Percentiles rank a stretch among this genome's conserved stretches.
phyloP scores from a whole-genome alignment of 2,113 vertebrate species.

The Silurus meridionalis region DNA sequence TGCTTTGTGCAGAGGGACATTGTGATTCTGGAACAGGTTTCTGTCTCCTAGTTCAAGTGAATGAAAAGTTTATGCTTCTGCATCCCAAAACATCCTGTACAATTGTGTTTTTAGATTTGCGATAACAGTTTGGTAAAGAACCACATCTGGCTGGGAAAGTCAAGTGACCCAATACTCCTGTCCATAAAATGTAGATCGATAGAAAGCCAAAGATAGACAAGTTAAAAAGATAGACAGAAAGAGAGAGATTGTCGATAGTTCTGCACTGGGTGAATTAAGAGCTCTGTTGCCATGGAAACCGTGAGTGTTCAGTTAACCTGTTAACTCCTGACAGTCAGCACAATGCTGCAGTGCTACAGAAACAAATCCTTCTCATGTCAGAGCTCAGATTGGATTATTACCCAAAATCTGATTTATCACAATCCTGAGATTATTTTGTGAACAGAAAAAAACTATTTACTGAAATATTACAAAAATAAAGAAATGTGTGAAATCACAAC shows the following conservation, averaged over 20 bases:
- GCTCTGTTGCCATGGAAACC: slow-evolving; percentile 53
- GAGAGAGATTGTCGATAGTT: slow-evolving; percentile 10
- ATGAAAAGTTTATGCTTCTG: too few relatives aligned
- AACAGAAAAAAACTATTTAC: background rate
- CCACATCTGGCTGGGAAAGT: too few relatives aligned
- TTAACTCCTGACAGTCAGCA: background rate
- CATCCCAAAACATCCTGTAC: too few relatives aligned
- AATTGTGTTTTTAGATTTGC: too few relatives aligned
- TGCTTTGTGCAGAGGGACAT: too few relatives aligned
- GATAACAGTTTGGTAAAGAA: too few relatives aligned
- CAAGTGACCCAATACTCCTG: too few relatives aligned
- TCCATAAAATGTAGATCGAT: background rate
- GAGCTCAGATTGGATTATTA: background rate
- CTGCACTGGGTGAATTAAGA: slow-evolving; percentile 25
- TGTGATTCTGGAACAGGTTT: too few relatives aligned
- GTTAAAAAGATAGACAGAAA: background rate
- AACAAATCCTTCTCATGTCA: too few relatives aligned
- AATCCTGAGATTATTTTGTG: background rate
- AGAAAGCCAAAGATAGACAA: background rate
- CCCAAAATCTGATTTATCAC: background rate
- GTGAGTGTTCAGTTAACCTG: slow-evolving; percentile 29
- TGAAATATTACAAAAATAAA: background rate
- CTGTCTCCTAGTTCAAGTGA: too few relatives aligned
- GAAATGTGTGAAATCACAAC: background rate
- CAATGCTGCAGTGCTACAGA: background rate